phyloP scores from a whole-genome alignment of 2,113 vertebrate genomes.

The Apaloderma vittatum region DNA sequence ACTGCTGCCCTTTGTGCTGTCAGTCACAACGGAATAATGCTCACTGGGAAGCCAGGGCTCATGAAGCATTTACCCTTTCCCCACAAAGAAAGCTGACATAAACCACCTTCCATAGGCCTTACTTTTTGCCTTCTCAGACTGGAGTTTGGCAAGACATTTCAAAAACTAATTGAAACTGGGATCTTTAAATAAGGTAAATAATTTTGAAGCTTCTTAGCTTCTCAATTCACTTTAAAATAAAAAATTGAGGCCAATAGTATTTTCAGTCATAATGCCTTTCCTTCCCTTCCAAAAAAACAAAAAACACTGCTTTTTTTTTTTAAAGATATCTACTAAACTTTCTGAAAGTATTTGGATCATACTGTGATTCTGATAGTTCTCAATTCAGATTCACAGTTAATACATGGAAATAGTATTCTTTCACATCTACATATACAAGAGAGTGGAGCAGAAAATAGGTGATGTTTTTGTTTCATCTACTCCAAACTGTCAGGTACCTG shows the following conservation, averaged over 20 bases:
- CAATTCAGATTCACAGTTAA: background rate
- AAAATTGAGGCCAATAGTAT: background rate
- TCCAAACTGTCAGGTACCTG: background rate
- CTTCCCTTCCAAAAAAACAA: background rate
- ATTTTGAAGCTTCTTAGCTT: background rate
- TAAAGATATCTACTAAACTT: background rate
- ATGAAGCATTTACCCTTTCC: background rate
- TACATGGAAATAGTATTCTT: background rate
- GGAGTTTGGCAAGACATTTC: background rate
- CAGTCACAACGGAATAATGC: background rate
- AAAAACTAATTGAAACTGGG: background rate
- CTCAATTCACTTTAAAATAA: background rate
- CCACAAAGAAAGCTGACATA: background rate
- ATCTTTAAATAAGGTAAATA: background rate
- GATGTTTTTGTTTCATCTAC: background rate
- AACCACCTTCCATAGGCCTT: background rate
- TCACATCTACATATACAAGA: background rate
- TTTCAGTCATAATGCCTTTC: background rate
- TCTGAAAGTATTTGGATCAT: background rate
- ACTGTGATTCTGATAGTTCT: background rate
- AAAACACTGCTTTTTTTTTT: background rate
- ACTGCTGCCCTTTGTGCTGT: background rate
- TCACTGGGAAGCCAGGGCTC: background rate
- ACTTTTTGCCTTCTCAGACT: background rate
- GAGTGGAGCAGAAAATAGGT: background rate